Conservation (phyloP, 2,888 invertebrate species). For the Drosophila lacicola region DNA sequence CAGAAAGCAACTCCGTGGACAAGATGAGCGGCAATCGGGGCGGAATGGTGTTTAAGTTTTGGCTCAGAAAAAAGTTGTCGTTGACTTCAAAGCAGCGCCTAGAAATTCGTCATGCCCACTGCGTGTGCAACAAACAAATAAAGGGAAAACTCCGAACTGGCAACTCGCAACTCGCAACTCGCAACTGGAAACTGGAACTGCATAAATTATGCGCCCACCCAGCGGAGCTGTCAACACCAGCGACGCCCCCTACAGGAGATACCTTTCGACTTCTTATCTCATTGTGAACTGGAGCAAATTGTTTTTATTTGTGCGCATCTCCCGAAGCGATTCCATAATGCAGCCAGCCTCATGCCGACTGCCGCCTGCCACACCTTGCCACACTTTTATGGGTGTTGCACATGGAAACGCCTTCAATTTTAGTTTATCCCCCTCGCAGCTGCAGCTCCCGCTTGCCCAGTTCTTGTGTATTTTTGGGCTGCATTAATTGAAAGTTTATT, state of each 20-base stretch:
- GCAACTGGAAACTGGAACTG: slow-evolving; percentile 47
- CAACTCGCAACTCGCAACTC: slow-evolving; percentile 22
- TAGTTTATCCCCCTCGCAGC: slow-evolving; percentile 3
- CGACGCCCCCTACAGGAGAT: slow-evolving; percentile 19
- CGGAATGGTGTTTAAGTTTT: slow-evolving; percentile 18
- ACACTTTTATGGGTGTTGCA: slow-evolving; percentile 54
- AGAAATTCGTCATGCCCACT: slow-evolving; percentile 71
- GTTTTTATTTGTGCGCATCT: slow-evolving; percentile 53
- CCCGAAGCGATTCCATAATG: slow-evolving; percentile 21
- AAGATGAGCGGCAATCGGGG: slow-evolving; percentile 11
- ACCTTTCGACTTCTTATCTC: slow-evolving; percentile 35
- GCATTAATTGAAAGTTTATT: slow-evolving; percentile 79
- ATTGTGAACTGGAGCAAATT: slow-evolving; percentile 74
- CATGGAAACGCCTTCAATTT: slow-evolving; percentile 48
- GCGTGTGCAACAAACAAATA: slow-evolving; percentile 55
- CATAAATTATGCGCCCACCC: slow-evolving; percentile 72
- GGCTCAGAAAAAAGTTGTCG: slow-evolving; percentile 18
- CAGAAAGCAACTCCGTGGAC: slow-evolving; percentile 5
- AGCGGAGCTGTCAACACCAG: slow-evolving; percentile 70
- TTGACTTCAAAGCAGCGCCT: slow-evolving; percentile 71
- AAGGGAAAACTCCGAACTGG: slow-evolving; percentile 10
- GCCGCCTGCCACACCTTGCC: slow-evolving; percentile 42
- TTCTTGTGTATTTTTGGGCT: slow-evolving; percentile 59
- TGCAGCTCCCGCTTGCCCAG: background rate
- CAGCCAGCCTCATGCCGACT: background rate